Evolutionary conservation across 2,113 vertebrate species (phyloP).

Genomic region (Eolophus roseicapilla): DNA sequence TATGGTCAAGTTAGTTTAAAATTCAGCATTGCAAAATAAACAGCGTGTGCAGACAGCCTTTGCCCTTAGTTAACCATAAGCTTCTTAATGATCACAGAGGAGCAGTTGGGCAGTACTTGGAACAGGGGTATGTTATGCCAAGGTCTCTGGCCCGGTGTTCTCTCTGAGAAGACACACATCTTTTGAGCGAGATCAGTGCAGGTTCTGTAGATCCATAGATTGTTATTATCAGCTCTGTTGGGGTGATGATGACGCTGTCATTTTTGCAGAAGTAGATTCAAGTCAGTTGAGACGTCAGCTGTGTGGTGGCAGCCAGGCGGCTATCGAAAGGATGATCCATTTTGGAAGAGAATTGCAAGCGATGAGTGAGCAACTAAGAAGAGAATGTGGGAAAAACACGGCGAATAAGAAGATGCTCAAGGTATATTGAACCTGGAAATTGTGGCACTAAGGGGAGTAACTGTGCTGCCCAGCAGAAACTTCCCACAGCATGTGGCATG

Average conservation of each 20-base stretch:
- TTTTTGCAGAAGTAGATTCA: constrained; percentile 89
- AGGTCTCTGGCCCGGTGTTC: accelerated
- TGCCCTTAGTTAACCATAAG: accelerated
- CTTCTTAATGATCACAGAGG: neutral
- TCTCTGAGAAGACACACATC: neutral
- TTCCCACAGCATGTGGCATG: accelerated
- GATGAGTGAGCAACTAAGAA: constrained; percentile 96
- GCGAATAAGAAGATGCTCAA: constrained; percentile 98
- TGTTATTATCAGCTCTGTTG: neutral
- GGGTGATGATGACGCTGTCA: neutral
- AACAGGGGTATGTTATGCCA: accelerated
- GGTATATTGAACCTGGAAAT: constrained; percentile 66
- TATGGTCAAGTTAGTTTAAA: neutral
- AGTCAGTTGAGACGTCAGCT: constrained; percentile 91
- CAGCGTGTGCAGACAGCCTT: neutral
- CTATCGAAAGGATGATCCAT: constrained; percentile 98
- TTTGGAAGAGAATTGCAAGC: constrained; percentile 97
- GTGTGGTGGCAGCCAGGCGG: constrained; percentile 95
- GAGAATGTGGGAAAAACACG: constrained; percentile 95
- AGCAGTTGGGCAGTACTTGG: accelerated
- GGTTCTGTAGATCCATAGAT: neutral
- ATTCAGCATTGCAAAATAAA: neutral
- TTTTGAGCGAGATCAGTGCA: neutral
- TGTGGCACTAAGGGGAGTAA: neutral
- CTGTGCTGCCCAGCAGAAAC: neutral